Percentiles rank a stretch among this genome's conserved stretches.
Evolutionary conservation across 2,888 invertebrate genomes (phyloP).

Genomic region (Catocala fraxini): DNA sequence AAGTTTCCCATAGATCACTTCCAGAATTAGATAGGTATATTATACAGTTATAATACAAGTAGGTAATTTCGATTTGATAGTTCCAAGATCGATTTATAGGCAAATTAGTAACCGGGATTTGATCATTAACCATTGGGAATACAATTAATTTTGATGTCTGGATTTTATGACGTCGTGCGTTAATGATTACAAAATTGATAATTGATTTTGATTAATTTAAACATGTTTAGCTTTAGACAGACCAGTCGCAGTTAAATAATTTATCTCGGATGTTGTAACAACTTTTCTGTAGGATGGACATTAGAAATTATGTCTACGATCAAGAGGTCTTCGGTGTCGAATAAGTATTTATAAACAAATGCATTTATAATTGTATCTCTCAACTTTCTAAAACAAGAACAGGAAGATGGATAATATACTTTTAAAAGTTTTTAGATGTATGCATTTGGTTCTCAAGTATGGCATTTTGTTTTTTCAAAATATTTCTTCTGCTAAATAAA

Average conservation of each 20-base stretch:
- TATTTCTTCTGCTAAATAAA: no score
- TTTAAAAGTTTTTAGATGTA: no score
- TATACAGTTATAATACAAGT: constrained; percentile 16
- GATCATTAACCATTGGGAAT: constrained; percentile 28
- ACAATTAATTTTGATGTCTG: constrained; percentile 27
- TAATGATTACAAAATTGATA: neutral
- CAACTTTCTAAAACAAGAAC: no score
- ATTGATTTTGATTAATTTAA: constrained; percentile 2
- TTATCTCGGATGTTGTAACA: neutral
- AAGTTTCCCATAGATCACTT: constrained; percentile 10
- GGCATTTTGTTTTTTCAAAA: no score
- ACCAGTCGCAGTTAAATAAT: neutral
- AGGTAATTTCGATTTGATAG: constrained; percentile 25
- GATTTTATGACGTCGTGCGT: constrained; percentile 12
- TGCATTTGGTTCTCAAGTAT: no score
- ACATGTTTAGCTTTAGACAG: neutral
- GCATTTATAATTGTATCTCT: no score
- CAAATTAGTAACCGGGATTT: constrained; percentile 6
- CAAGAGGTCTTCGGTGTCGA: no score
- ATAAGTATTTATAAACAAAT: no score
- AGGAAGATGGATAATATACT: no score
- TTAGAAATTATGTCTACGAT: no score
- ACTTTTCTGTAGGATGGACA: no score
- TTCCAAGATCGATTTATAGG: constrained; percentile 11
- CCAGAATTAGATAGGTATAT: neutral